These are phyloP conservation scores for Tenthredo mesomela DNA, from an alignment of 2,888 invertebrate species.

Conservation along the genomic window DNA sequence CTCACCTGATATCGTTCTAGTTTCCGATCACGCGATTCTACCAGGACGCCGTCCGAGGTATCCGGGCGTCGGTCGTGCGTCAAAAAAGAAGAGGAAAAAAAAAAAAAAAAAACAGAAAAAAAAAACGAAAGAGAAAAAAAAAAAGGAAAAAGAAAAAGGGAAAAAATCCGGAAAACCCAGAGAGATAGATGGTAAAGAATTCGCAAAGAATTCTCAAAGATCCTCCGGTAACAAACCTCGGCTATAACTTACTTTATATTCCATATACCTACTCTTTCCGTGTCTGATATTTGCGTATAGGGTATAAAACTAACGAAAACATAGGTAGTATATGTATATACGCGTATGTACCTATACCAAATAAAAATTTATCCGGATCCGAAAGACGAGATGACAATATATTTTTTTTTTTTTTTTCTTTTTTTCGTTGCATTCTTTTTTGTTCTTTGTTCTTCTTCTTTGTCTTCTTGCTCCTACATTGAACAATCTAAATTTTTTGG, in stretches of 20 bases:
- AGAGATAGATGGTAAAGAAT: constrained; percentile 37
- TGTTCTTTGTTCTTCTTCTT: not conserved
- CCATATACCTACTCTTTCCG: not conserved
- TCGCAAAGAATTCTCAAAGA: constrained; percentile 18
- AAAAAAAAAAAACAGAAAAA: not conserved
- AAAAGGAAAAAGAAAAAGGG: not conserved
- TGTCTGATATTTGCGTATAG: not conserved
- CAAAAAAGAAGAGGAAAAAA: not conserved
- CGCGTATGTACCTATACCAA: not conserved
- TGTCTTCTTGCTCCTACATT: not conserved
- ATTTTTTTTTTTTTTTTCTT: not conserved
- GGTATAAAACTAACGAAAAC: constrained; percentile 7
- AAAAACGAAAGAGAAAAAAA: not conserved
- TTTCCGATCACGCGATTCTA: constrained; percentile 52
- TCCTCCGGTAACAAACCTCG: constrained; percentile 25
- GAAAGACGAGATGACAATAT: not conserved
- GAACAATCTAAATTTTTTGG: not conserved
- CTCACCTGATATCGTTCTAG: constrained; percentile 49
- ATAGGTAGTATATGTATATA: not conserved
- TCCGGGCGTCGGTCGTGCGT: constrained; percentile 49
- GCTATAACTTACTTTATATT: constrained; percentile 25
- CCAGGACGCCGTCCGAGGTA: constrained; percentile 20
- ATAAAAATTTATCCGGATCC: not conserved
- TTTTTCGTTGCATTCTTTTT: not conserved
- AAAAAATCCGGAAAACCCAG: not conserved